Percentiles rank a stretch among this genome's conserved stretches.
Evolutionary conservation across 2,113 vertebrate genomes (phyloP).

Genomic region (Urocitellus parryii): DNA sequence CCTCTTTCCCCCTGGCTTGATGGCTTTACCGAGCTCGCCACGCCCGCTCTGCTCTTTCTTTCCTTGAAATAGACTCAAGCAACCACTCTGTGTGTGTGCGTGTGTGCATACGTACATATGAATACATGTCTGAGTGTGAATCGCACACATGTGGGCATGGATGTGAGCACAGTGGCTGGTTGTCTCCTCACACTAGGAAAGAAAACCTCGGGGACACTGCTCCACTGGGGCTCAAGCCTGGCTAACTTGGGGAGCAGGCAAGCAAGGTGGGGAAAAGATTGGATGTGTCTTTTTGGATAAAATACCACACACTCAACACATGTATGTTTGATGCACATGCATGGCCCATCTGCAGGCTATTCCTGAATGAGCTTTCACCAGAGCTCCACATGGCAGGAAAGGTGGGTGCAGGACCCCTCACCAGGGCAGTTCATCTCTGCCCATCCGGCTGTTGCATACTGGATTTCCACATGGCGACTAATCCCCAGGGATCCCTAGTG

Average conservation of each 20-base stretch:
- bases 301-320: no score
- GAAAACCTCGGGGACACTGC: no score
- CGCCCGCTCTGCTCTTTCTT: fast-evolving
- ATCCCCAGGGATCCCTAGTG: no score
- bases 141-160: neutral
- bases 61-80: neutral
- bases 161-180: no score
- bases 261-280: no score
- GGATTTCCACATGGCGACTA: fast-evolving
- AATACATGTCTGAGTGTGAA: neutral
- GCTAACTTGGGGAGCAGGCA: no score
- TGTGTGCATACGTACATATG: fast-evolving
- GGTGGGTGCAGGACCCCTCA: no score
- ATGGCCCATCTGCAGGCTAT: no score
- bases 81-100: neutral
- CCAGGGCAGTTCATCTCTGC: fast-evolving
- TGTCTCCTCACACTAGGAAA: neutral
- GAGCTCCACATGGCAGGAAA: neutral
- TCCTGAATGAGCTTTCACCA: neutral
- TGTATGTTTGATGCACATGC: no score
- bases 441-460: fast-evolving
- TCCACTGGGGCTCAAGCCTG: no score
- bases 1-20: neutral
- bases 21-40: neutral
- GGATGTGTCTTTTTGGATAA: no score